phyloP scores from a whole-genome alignment of 2,113 vertebrate genomes.

The Pomatostomus ruficeps region DNA sequence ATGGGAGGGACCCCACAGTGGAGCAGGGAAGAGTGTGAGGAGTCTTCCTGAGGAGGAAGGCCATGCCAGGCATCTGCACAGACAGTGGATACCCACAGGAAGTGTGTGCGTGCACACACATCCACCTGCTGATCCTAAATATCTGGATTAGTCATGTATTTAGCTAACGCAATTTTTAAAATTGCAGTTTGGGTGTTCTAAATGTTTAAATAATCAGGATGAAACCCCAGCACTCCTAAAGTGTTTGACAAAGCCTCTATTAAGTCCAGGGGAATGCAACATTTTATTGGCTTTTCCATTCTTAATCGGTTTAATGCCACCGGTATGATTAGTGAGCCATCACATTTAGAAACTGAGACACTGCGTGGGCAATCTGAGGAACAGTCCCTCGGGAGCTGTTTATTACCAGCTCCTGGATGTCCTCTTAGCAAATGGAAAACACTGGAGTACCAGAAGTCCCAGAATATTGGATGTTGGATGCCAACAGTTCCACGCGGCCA shows the following conservation, averaged over 20 bases:
- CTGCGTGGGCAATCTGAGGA: not conserved
- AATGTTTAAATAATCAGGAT: not conserved
- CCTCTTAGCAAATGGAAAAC: not conserved
- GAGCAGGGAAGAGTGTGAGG: not conserved
- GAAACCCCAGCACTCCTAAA: not conserved
- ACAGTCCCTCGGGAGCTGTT: not conserved
- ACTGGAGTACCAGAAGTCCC: not conserved
- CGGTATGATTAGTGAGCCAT: not conserved
- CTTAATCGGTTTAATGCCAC: not conserved
- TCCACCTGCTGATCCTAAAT: not conserved
- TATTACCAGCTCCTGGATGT: not conserved
- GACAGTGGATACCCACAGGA: not conserved
- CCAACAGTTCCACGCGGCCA: not conserved
- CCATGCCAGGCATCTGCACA: not conserved
- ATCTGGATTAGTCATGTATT: constrained; percentile 2
- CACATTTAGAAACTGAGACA: not conserved
- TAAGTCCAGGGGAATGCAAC: not conserved
- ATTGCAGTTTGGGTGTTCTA: not conserved
- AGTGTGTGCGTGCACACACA: too few relatives aligned
- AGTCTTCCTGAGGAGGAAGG: not conserved
- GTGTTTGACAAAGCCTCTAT: not conserved
- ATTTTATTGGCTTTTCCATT: not conserved
- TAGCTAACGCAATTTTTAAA: constrained; percentile 27
- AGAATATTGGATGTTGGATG: not conserved
- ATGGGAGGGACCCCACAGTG: not conserved